Evolutionary conservation across 2,113 vertebrate species (phyloP).

Genomic region (Erythrocercus mccallii): DNA sequence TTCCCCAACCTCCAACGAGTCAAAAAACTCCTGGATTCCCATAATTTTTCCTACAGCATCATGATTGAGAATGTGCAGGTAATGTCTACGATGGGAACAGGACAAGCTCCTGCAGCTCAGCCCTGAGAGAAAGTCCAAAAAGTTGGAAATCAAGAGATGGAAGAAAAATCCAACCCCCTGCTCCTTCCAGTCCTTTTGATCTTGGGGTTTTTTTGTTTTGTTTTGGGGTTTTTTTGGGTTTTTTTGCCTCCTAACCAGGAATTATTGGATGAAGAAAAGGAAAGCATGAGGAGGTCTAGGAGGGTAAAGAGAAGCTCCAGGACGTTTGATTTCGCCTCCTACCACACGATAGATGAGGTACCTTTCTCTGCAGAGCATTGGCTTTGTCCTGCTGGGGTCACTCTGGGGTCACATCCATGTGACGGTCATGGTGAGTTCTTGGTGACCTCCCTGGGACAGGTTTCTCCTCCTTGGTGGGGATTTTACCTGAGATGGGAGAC

Average conservation of each 20-base stretch:
- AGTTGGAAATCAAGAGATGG: background rate
- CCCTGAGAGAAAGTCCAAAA: background rate
- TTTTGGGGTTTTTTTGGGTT: too few relatives aligned
- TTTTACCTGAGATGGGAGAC: background rate
- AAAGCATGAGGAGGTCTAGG: conserved; percentile 68
- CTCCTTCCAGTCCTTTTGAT: background rate
- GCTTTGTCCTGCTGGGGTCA: background rate
- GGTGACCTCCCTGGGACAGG: accelerated
- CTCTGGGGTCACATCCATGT: accelerated
- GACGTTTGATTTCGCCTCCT: conserved; percentile 77
- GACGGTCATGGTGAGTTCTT: accelerated
- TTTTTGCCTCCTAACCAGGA: conserved; percentile 32
- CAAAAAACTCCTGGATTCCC: conserved; percentile 77
- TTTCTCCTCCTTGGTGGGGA: background rate
- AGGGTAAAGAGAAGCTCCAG: conserved; percentile 67
- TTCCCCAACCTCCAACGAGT: conserved; percentile 69
- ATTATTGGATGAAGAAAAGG: conserved; percentile 80
- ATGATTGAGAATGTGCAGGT: conserved; percentile 92
- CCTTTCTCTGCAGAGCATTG: background rate
- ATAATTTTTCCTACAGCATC: conserved; percentile 72
- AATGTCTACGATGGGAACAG: accelerated
- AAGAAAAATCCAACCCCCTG: background rate
- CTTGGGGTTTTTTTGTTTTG: background rate
- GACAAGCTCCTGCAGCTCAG: background rate
- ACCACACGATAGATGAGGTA: conserved; percentile 85